Evolutionary conservation across 2,888 invertebrate species (phyloP), one percentile per base, ranked within the genome.

Genomic region (Chironomus riparius): DNA sequence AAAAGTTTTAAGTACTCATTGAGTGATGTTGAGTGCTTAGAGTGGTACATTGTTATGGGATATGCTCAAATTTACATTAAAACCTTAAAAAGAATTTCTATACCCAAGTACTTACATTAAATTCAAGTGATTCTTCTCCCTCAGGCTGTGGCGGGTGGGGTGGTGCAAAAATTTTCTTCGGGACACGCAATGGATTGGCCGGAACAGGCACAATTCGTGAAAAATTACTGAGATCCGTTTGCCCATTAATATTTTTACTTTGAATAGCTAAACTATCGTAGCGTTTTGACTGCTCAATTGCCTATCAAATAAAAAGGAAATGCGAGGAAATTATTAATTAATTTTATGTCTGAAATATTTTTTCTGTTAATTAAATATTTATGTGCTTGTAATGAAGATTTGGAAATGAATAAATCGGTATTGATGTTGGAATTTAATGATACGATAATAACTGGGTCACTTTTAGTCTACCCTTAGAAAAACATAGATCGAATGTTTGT

Each of bases 201-300:
- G 85, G 82, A 78, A 86, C 80, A 18, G 92, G 89, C 81, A 91
- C 85, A 47, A 88, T 86, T 76, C 93, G 88, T 70, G 94, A 92
- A 80, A 96, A 88, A 81, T 93, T 91, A 24, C 90, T 89, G 78
- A 84, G 79, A 78, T 84, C 84, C 80, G 83, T 83, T 69, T 80
- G 80, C 3, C 83, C 81, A 18, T 81, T 95, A 84, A 95, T 90
- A 0, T 89, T 88, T 77, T 91, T 90, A 78, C 94, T 92, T 80
- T 94, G 92, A 71, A 89, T 87, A 78, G 91, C 88, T 70, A 96
- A 86, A 13, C 89, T 89, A 81, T 92, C 93, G 86, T 95, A 97
- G 78, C 96, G 89, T 78, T 91, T 89, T 28, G 91, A 89, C 82
- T 95, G 94, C 80, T 93, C 93, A 80, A 88, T 88, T 70, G 92